These are phyloP conservation scores for Drosophila sechellia DNA, from an alignment of 1,140 invertebrate genomes.

Conservation along the genomic window DNA sequence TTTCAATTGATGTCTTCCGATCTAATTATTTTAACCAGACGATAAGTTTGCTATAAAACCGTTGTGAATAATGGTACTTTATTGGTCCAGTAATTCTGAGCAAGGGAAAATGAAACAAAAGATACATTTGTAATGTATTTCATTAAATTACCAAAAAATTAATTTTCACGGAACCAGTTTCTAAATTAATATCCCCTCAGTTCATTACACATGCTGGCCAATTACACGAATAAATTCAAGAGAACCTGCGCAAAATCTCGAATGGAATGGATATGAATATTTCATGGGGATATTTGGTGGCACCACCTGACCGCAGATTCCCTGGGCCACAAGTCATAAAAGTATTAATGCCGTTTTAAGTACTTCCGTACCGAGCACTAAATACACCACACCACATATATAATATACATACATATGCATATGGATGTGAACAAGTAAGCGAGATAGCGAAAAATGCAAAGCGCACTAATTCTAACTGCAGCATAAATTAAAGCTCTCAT, in stretches of 20 bases:
- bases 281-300: conserved; percentile 61
- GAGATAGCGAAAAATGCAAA: conserved; percentile 72
- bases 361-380: conserved; percentile 77
- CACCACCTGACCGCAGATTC: conserved; percentile 75
- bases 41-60: too few species aligned
- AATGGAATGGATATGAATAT: conserved; percentile 63
- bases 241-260: conserved; percentile 12
- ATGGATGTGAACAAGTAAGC: conserved; percentile 15
- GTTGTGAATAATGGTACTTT: too few species aligned
- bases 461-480: conserved; percentile 80
- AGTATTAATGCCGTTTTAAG: conserved; percentile 80
- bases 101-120: too few species aligned
- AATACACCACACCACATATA: conserved; percentile 28
- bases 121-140: neutral
- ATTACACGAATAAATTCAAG: conserved; percentile 33
- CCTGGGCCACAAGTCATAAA: conserved; percentile 78
- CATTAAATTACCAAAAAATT: neutral
- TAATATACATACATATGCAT: conserved; percentile 20
- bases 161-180: neutral
- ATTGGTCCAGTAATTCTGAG: too few species aligned
- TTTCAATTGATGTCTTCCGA: too few species aligned
- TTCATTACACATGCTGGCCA: conserved; percentile 55
- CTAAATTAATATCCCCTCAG: conserved; percentile 35
- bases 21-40: too few species aligned
- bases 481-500: conserved; percentile 81